These are phyloP conservation scores for Hippasteria phrygiana DNA, from an alignment of 53 echinoderm and acorn worm species.

Conservation along the genomic window DNA sequence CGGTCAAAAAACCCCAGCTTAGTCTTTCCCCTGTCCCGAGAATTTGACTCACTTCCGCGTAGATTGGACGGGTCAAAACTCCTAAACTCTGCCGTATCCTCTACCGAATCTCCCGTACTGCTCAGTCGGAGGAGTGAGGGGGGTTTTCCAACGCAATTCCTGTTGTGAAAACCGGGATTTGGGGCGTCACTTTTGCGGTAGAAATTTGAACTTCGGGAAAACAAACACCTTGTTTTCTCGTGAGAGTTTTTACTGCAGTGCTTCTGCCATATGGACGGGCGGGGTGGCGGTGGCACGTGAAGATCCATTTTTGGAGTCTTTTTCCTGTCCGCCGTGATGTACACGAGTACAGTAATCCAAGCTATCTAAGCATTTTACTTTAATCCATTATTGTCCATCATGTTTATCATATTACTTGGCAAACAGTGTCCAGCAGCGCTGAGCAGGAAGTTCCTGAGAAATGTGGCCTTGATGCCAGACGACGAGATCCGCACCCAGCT, in stretches of 20 bases:
- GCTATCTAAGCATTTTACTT: background rate
- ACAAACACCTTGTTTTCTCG: background rate
- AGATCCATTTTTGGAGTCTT: conserved; percentile 18
- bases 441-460: background rate
- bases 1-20: conserved; percentile 18
- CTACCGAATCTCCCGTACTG: conserved; percentile 62
- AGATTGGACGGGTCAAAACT: conserved; percentile 17
- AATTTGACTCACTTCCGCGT: conserved; percentile 24
- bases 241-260: background rate
- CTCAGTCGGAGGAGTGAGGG: conserved; percentile 41
- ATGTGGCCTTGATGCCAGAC: background rate
- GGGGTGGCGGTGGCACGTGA: background rate
- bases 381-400: conserved; percentile 12
- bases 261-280: conserved; percentile 33
- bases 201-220: conserved; percentile 17
- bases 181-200: background rate
- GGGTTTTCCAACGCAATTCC: background rate
- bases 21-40: background rate
- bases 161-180: background rate
- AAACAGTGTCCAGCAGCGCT: background rate
- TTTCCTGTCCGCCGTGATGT: background rate
- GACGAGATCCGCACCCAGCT: conserved; percentile 14
- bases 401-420: conserved; percentile 4
- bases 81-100: conserved; percentile 33
- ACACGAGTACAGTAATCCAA: background rate